Evolutionary conservation across 2,888 invertebrate species (phyloP).

Genomic region (Syrista parreyssii): DNA sequence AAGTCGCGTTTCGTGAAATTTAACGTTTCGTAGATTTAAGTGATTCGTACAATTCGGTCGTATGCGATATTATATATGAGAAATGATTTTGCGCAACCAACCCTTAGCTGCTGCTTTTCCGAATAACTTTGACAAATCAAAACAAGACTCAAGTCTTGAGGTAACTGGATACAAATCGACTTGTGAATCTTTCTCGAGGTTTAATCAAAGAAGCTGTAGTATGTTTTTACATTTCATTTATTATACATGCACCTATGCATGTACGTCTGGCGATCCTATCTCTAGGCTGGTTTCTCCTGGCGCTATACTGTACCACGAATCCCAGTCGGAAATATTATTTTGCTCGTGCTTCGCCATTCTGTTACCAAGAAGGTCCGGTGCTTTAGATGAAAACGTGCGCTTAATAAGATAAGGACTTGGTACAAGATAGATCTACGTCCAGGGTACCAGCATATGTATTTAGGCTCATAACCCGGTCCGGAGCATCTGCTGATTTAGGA

Average conservation of each 20-base stretch:
- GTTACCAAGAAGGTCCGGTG: slow-evolving; percentile 13
- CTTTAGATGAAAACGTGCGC: slow-evolving; percentile 21
- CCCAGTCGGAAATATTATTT: neutral
- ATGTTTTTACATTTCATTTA: neutral
- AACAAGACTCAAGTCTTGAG: neutral
- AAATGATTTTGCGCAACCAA: neutral
- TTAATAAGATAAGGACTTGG: slow-evolving; percentile 17
- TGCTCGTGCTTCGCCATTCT: slow-evolving; percentile 7
- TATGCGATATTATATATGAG: neutral
- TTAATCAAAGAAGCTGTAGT: neutral
- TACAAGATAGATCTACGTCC: slow-evolving; percentile 8
- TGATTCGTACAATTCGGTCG: neutral
- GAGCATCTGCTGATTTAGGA: slow-evolving; percentile 27
- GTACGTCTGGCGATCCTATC: slow-evolving; percentile 5
- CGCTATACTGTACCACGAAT: neutral
- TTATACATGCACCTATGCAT: neutral
- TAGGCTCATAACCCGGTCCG: neutral
- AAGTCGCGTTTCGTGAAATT: neutral
- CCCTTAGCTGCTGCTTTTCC: neutral
- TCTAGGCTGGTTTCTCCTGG: neutral
- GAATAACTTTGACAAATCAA: neutral
- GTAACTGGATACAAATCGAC: neutral
- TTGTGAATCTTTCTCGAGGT: neutral
- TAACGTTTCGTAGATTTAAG: neutral
- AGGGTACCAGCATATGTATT: neutral